phyloP scores from a whole-genome alignment of 2,113 vertebrate genomes.

The Lota lota region DNA sequence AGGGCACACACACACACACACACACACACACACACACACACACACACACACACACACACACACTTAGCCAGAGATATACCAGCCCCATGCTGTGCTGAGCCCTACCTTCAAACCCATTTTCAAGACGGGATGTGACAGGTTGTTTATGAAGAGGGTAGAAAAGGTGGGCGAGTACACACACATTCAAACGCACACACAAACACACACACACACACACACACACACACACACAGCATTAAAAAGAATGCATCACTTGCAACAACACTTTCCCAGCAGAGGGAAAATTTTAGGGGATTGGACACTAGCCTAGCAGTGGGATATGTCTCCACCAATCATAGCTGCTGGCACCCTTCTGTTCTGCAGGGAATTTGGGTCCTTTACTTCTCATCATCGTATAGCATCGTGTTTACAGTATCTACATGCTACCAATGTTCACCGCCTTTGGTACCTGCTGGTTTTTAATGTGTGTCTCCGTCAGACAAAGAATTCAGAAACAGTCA shows the following conservation, averaged over 20 bases:
- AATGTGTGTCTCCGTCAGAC: background rate
- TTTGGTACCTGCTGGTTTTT: background rate
- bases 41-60: conserved; percentile 9
- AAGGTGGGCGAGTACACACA: conserved; percentile 11
- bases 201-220: conserved; percentile 5
- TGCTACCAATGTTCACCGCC: background rate
- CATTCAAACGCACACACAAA: conserved; percentile 1
- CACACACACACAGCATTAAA: background rate
- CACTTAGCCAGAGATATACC: background rate
- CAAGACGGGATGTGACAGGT: conserved; percentile 43
- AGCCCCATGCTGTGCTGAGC: conserved; percentile 35
- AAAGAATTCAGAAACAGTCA: background rate
- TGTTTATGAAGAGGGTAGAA: conserved; percentile 34
- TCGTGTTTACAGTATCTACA: conserved; percentile 1
- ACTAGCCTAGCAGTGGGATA: conserved; percentile 10
- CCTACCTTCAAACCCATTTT: conserved; percentile 27
- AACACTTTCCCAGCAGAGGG: background rate
- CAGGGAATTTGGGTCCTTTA: conserved; percentile 9
- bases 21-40: background rate
- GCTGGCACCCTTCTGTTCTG: conserved; percentile 3
- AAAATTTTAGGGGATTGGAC: conserved; percentile 12
- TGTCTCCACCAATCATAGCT: conserved; percentile 29
- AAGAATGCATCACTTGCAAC: background rate
- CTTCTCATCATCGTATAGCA: conserved; percentile 12
- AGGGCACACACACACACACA: conserved; percentile 5